These are phyloP conservation scores for Probaryconus sp. DNA, from an alignment of 1,140 invertebrate genomes.

Conservation along the genomic window DNA sequence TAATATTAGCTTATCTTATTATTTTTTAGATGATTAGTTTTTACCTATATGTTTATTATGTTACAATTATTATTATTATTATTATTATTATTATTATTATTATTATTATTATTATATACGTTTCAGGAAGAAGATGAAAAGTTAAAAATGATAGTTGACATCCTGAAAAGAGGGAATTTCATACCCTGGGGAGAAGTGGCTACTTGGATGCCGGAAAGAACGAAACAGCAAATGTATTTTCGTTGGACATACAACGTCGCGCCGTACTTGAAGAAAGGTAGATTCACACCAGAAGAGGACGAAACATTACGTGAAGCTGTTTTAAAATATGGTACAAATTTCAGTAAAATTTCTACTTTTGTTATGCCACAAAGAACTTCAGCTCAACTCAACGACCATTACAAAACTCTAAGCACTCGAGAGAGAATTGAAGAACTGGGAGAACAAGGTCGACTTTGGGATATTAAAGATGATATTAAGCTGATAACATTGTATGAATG, in stretches of 20 bases:
- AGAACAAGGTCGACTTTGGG: slow-evolving; percentile 73
- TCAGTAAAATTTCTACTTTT: slow-evolving; percentile 75
- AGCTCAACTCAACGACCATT: slow-evolving; percentile 79
- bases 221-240: slow-evolving; percentile 82
- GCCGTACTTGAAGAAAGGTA: slow-evolving; percentile 78
- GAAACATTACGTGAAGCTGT: slow-evolving; percentile 80
- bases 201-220: slow-evolving; percentile 80
- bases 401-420: slow-evolving; percentile 73
- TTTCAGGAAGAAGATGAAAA: slow-evolving; percentile 79
- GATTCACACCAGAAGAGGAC: slow-evolving; percentile 82
- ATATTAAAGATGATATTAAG: slow-evolving; percentile 73
- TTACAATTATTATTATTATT: no score
- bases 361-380: slow-evolving; percentile 79
- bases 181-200: slow-evolving; percentile 83
- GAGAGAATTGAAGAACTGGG: slow-evolving; percentile 47
- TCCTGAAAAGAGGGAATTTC: slow-evolving; percentile 80
- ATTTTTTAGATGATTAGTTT: neutral
- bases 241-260: slow-evolving; percentile 76
- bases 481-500: slow-evolving; percentile 71
- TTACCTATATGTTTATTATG: no score
- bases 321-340: slow-evolving; percentile 81
- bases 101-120: no score
- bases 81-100: no score
- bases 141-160: slow-evolving; percentile 78
- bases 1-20: neutral